Conservation (phyloP, 2,888 invertebrate genomes). For the Oxytorus armatus region DNA sequence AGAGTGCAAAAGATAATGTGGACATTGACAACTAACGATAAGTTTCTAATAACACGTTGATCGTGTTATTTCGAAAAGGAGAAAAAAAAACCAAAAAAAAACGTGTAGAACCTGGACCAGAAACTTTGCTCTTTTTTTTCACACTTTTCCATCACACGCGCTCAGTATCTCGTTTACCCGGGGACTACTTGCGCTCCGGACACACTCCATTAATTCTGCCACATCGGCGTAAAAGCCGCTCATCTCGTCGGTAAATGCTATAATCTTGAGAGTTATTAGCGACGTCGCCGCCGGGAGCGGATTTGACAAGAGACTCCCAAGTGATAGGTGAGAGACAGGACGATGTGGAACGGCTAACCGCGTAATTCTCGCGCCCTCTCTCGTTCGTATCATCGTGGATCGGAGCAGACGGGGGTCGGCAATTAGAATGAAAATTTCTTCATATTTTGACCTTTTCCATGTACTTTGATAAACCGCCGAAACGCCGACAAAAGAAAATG, state of each 20-base stretch:
- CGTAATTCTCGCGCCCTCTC: constrained; percentile 31
- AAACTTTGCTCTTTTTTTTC: too few relatives aligned
- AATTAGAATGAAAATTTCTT: constrained; percentile 20
- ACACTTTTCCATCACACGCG: too few relatives aligned
- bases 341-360: too few relatives aligned
- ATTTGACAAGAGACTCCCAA: constrained; percentile 9
- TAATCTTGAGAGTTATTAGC: constrained; percentile 63
- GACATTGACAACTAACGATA: too few relatives aligned
- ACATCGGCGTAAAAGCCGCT: constrained; percentile 46
- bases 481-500: constrained; percentile 13
- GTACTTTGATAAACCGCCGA: not conserved
- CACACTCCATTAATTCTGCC: constrained; percentile 45
- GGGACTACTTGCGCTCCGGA: too few relatives aligned
- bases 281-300: constrained; percentile 53
- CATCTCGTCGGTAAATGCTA: constrained; percentile 52
- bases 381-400: not conserved
- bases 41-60: too few relatives aligned
- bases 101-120: too few relatives aligned
- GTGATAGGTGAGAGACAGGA: too few relatives aligned
- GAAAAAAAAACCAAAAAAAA: too few relatives aligned
- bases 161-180: too few relatives aligned
- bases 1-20: not conserved
- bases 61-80: too few relatives aligned
- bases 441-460: constrained; percentile 1
- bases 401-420: too few relatives aligned